These are phyloP conservation scores for Balanococcus diminutus DNA, from an alignment of 2,888 invertebrate species.

Conservation along the genomic window DNA sequence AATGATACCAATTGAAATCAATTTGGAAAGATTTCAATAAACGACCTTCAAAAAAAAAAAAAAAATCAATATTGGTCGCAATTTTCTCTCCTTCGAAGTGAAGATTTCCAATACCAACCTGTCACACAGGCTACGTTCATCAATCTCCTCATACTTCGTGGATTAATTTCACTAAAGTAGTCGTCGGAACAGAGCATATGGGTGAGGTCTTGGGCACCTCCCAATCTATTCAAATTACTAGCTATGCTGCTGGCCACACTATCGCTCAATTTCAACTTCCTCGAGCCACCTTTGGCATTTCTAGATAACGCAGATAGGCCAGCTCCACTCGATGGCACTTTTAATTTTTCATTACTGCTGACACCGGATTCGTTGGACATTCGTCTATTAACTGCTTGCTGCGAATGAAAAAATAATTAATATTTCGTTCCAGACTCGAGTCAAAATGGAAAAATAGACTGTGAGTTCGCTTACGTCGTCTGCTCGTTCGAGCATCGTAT, in stretches of 20 bases:
- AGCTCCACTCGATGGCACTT: conserved; percentile 60
- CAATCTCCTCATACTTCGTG: conserved; percentile 90
- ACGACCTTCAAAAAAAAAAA: conserved; percentile 69
- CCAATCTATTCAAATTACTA: conserved; percentile 79
- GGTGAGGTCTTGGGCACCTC: conserved; percentile 76
- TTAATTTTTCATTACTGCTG: conserved; percentile 80
- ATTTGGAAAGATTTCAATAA: conserved; percentile 97
- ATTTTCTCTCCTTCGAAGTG: not conserved
- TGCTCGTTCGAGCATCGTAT: conserved; percentile 35
- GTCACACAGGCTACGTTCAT: conserved; percentile 98
- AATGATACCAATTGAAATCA: conserved; percentile 98
- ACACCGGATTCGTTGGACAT: conserved; percentile 55
- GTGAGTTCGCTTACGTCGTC: conserved; percentile 41
- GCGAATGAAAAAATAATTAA: not conserved
- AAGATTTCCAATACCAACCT: conserved; percentile 64
- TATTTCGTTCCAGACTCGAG: not conserved
- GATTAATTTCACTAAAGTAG: conserved; percentile 99
- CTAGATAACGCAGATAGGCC: conserved; percentile 31
- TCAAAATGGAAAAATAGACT: not conserved
- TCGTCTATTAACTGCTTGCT: conserved; percentile 51
- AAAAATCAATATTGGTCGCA: not conserved
- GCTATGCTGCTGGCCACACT: conserved; percentile 91
- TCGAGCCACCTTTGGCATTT: conserved; percentile 59
- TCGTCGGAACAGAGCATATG: conserved; percentile 93
- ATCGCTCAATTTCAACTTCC: conserved; percentile 81